phyloP scores from a whole-genome alignment of 1,140 invertebrate species.

The Drosophila sucinea region DNA sequence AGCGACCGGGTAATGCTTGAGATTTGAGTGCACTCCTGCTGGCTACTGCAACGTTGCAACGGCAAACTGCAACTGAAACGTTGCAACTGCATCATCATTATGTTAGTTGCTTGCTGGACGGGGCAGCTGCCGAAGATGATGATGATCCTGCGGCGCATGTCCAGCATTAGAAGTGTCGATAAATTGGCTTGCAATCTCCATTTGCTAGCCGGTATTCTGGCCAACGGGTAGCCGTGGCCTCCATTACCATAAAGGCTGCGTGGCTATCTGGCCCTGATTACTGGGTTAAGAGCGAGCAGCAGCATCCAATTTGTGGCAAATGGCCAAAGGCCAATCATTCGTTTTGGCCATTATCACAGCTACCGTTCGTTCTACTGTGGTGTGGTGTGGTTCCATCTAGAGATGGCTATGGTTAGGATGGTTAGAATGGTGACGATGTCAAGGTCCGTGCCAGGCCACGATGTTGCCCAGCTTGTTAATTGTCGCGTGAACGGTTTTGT shows the following conservation, averaged over 20 bases:
- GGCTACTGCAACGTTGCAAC: constrained; percentile 30
- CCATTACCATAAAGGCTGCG: constrained; percentile 18
- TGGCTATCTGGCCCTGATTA: constrained; percentile 38
- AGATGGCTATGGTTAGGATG: no score
- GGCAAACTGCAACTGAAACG: constrained; percentile 50
- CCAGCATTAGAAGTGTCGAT: constrained; percentile 71
- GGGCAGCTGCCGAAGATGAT: neutral
- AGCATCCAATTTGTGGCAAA: constrained; percentile 48
- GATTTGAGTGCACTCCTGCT: constrained; percentile 67
- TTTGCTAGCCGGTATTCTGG: constrained; percentile 44
- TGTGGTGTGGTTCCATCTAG: neutral
- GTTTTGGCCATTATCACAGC: constrained; percentile 66
- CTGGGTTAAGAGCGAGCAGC: constrained; percentile 36
- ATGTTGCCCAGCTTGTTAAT: constrained; percentile 66
- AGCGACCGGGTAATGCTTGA: constrained; percentile 47
- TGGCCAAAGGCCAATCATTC: constrained; percentile 50
- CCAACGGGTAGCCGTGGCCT: constrained; percentile 47
- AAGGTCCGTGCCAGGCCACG: constrained; percentile 46
- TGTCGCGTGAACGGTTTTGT: constrained; percentile 73
- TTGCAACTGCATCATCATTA: constrained; percentile 55
- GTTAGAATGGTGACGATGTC: constrained; percentile 11
- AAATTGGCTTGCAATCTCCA: constrained; percentile 56
- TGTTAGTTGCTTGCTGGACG: constrained; percentile 24
- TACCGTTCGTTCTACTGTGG: constrained; percentile 45
- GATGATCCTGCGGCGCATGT: constrained; percentile 52